Percentiles rank a stretch among this genome's conserved stretches.
Evolutionary conservation across 2,113 vertebrate species (phyloP).

Genomic region (Neoarius graeffei): DNA sequence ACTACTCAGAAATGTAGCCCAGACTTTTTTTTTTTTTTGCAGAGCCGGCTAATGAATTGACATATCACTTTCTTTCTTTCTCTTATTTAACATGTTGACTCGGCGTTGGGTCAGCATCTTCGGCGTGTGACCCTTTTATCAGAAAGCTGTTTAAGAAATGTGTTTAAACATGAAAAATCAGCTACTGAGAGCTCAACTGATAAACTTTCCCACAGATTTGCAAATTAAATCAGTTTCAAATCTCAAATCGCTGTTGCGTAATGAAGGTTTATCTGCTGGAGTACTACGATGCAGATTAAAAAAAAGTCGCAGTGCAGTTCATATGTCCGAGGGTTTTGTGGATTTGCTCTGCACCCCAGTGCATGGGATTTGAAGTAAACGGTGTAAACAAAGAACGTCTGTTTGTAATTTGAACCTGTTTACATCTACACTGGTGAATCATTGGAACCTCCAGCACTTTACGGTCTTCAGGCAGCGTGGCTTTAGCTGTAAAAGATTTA

Average conservation of each 20-base stretch:
- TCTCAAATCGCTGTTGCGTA: neutral
- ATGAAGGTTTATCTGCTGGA: neutral
- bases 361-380: constrained; percentile 20
- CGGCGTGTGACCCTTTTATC: neutral
- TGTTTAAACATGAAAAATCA: neutral
- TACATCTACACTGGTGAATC: neutral
- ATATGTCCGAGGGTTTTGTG: neutral
- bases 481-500: constrained; percentile 20
- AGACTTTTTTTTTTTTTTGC: neutral
- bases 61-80: neutral
- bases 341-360: constrained; percentile 1
- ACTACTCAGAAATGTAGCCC: neutral
- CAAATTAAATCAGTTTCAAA: neutral
- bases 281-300: neutral
- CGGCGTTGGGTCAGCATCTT: neutral
- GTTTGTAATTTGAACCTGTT: constrained; percentile 12
- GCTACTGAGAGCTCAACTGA: neutral
- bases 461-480: neutral
- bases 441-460: neutral
- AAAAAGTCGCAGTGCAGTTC: neutral
- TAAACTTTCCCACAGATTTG: neutral
- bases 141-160: neutral
- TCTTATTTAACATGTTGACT: neutral
- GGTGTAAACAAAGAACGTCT: constrained; percentile 23
- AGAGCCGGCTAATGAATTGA: neutral